A percentile compares a stretch with the other conserved stretches of the same genome.
phyloP scores from a whole-genome alignment of 2,888 invertebrate species.

The Priocnemis perturbator region DNA sequence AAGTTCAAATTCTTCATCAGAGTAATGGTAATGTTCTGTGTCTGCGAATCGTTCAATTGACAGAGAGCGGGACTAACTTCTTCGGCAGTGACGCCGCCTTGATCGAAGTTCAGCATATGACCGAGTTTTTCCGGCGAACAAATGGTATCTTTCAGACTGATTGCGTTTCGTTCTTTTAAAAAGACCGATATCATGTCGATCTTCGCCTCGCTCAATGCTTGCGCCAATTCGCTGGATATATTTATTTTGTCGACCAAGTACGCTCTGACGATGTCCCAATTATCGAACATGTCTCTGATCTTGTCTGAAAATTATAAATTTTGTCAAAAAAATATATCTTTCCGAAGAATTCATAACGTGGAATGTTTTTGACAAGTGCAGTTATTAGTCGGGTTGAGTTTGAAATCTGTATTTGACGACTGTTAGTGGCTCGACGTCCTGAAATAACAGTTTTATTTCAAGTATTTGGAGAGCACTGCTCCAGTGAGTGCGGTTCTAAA shows the following conservation, averaged over 20 bases:
- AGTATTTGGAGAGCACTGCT: too few relatives aligned
- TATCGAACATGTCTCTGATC: constrained; percentile 66
- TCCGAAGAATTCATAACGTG: neutral
- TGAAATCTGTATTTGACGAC: too few relatives aligned
- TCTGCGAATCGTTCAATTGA: constrained; percentile 72
- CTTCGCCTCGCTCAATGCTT: constrained; percentile 60
- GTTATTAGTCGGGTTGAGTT: too few relatives aligned
- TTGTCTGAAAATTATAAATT: constrained; percentile 53
- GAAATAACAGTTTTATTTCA: too few relatives aligned
- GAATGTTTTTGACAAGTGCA: too few relatives aligned
- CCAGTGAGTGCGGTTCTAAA: too few relatives aligned
- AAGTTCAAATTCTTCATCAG: constrained; percentile 76
- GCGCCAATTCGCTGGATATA: constrained; percentile 56
- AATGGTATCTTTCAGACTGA: constrained; percentile 65
- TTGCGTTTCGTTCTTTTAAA: constrained; percentile 61
- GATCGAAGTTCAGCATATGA: constrained; percentile 64
- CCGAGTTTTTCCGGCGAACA: constrained; percentile 66
- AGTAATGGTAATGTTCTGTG: constrained; percentile 73
- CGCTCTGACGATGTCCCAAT: constrained; percentile 66
- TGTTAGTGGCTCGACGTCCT: too few relatives aligned
- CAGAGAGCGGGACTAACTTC: constrained; percentile 76
- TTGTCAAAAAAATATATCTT: constrained; percentile 14
- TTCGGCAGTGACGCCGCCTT: constrained; percentile 54
- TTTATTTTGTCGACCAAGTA: constrained; percentile 61
- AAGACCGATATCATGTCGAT: constrained; percentile 69